Evolutionary conservation across 2,113 vertebrate genomes (phyloP).

Genomic region (Xenopus tropicalis): UCB_Xtro_10.0 CM004443.2:130930001-130930500

Average conservation of each 20-base stretch:
- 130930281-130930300: constrained; percentile 50
- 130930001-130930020: no score
- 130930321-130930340: constrained; percentile 64
- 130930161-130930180: neutral
- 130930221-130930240: constrained; percentile 42
- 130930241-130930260: constrained; percentile 49
- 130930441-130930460: constrained; percentile 74
- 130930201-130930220: neutral
- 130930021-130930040: no score
- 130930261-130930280: constrained; percentile 47
- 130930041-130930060: no score
- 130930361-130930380: constrained; percentile 72
- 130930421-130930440: constrained; percentile 73
- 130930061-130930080: no score
- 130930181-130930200: neutral
- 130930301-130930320: constrained; percentile 64
- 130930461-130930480: constrained; percentile 79
- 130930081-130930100: no score
- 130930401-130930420: constrained; percentile 74
- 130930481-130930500: constrained; percentile 72
- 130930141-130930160: no score
- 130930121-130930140: no score
- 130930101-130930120: no score
- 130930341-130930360: constrained; percentile 64
- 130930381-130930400: constrained; percentile 69